phyloP scores from a whole-genome alignment of 2,888 invertebrate genomes.

The Listrodromus nycthemerus region DNA sequence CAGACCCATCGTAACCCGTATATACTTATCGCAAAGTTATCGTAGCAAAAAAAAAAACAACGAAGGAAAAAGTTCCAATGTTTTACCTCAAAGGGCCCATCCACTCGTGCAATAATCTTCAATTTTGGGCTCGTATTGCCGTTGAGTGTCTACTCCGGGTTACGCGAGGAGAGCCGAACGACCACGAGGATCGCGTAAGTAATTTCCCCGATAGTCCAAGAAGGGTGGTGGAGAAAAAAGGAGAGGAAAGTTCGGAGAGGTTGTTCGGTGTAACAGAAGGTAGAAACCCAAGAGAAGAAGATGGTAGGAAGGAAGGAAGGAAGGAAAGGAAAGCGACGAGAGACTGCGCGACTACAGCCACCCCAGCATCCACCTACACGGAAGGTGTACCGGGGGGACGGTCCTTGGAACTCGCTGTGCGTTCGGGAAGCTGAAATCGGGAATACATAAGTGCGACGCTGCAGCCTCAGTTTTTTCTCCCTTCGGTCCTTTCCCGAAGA shows the following conservation, averaged over 20 bases:
- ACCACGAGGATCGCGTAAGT: constrained; percentile 36
- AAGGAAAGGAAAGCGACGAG: constrained; percentile 29
- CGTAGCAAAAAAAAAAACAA: not conserved
- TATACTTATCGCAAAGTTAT: constrained; percentile 22
- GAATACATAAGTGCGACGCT: constrained; percentile 54
- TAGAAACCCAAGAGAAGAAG: constrained; percentile 8
- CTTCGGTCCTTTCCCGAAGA: constrained; percentile 47
- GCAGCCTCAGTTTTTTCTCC: constrained; percentile 39
- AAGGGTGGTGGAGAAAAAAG: constrained; percentile 4
- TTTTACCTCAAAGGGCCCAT: constrained; percentile 22
- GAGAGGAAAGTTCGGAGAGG: constrained; percentile 17
- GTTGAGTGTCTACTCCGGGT: constrained; percentile 33
- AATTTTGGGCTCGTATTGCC: constrained; percentile 26
- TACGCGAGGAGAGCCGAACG: constrained; percentile 5
- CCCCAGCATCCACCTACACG: constrained; percentile 5
- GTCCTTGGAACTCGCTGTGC: constrained; percentile 25
- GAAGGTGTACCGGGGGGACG: not conserved
- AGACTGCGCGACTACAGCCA: not conserved
- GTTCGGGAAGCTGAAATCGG: constrained; percentile 34
- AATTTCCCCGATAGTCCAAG: constrained; percentile 37
- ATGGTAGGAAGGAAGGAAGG: constrained; percentile 9
- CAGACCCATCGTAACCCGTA: not conserved
- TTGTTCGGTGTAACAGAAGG: constrained; percentile 40
- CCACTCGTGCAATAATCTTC: constrained; percentile 22
- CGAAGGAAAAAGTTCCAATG: constrained; percentile 5